A percentile compares a stretch with the other conserved stretches of the same genome.
Conservation (phyloP, 2,797 vertebrate species). For the Cercopithecus mitis region DNA sequence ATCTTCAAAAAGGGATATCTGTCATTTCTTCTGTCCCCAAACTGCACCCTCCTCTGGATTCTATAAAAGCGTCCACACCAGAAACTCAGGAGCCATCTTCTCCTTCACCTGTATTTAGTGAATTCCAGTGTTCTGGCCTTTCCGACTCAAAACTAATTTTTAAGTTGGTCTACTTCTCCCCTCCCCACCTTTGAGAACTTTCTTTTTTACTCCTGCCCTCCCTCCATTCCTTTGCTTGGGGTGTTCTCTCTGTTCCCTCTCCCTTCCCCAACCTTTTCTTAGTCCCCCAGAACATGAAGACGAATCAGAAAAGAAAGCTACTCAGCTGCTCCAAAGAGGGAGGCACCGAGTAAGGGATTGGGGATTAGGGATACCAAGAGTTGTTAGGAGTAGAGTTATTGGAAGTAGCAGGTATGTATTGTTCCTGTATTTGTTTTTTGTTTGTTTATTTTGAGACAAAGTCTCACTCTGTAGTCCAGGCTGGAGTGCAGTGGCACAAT, state of each 20-base stretch:
- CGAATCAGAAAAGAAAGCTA: not conserved
- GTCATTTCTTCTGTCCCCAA: not conserved
- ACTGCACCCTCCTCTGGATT: not conserved
- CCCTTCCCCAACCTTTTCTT: not conserved
- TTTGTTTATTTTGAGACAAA: not conserved
- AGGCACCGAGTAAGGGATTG: not conserved
- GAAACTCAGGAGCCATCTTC: not conserved
- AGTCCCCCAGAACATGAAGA: not conserved
- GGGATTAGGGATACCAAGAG: not conserved
- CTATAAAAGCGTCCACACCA: not conserved
- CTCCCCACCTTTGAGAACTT: not conserved
- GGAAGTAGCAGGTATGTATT: not conserved
- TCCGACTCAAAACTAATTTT: not conserved
- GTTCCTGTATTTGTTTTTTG: not conserved
- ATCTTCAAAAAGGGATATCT: not conserved
- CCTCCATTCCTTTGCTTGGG: not conserved
- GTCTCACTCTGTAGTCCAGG: not conserved
- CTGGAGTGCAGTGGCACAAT: not conserved
- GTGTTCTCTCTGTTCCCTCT: not conserved
- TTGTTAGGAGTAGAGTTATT: not conserved
- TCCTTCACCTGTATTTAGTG: not conserved
- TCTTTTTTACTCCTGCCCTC: not conserved
- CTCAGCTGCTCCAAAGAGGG: not conserved
- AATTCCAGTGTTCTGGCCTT: not conserved
- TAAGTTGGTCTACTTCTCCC: not conserved